phyloP scores from a whole-genome alignment of 1,140 invertebrate species.

The Drosophila serrata region DNA sequence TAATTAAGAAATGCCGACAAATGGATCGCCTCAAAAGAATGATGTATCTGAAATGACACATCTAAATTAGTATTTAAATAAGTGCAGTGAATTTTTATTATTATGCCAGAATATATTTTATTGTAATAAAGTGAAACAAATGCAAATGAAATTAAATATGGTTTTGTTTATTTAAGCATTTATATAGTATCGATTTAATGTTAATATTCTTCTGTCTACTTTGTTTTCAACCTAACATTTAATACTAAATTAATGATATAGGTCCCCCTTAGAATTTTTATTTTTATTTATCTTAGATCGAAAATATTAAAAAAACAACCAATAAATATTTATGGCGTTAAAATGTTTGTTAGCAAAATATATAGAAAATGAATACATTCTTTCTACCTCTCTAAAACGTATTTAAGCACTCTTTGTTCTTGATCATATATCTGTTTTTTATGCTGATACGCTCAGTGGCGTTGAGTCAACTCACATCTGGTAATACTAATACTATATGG shows the following conservation, averaged over 20 bases:
- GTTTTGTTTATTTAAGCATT: not conserved
- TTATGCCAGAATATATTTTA: not conserved
- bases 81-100: not conserved
- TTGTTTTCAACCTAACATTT: too few species aligned
- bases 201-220: not conserved
- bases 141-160: not conserved
- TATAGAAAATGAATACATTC: not conserved
- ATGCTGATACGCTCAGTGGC: constrained; percentile 1
- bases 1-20: not conserved
- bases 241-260: too few species aligned
- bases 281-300: not conserved
- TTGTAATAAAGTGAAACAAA: not conserved
- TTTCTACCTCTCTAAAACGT: not conserved
- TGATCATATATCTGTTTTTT: not conserved
- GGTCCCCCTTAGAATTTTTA: too few species aligned
- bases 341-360: not conserved
- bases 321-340: not conserved
- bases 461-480: constrained; percentile 20
- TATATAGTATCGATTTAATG: not conserved
- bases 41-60: not conserved
- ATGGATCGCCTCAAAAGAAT: not conserved
- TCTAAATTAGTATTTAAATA: too few species aligned
- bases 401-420: not conserved
- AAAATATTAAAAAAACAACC: not conserved
- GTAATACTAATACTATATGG: constrained; percentile 16